A percentile compares a stretch with the other conserved stretches of the same genome.
These are phyloP conservation scores for Fulmarus glacialis DNA, from an alignment of 2,113 vertebrate genomes.

Conservation along the genomic window DNA sequence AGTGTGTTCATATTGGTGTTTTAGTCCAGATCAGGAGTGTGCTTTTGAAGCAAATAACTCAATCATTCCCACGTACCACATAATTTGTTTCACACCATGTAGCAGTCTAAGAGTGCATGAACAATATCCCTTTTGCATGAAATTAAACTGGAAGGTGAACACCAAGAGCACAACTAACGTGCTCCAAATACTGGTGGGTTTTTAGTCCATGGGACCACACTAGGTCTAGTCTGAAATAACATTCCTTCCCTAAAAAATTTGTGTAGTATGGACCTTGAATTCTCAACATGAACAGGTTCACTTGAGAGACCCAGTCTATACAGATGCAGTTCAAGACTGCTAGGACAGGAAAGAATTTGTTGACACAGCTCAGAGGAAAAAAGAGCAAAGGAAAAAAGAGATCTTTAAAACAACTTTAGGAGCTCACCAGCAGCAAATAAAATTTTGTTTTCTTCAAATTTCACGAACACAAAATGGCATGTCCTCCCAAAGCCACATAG, in stretches of 20 bases:
- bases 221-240: neutral
- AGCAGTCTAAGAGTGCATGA: neutral
- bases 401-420: neutral
- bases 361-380: neutral
- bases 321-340: neutral
- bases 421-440: neutral
- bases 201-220: neutral
- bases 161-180: neutral
- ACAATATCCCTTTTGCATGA: neutral
- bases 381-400: neutral
- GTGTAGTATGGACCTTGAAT: neutral
- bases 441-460: neutral
- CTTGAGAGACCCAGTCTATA: neutral
- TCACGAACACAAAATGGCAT: neutral
- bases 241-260: neutral
- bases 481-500: neutral
- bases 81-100: neutral
- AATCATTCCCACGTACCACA: neutral
- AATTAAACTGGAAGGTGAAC: neutral
- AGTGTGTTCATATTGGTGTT: neutral
- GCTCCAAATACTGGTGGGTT: neutral
- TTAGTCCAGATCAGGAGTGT: neutral
- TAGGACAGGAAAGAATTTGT: neutral
- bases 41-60: neutral
- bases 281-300: neutral